Conservation (phyloP, 1,140 invertebrate species). For the Whitmania pigra region DNA sequence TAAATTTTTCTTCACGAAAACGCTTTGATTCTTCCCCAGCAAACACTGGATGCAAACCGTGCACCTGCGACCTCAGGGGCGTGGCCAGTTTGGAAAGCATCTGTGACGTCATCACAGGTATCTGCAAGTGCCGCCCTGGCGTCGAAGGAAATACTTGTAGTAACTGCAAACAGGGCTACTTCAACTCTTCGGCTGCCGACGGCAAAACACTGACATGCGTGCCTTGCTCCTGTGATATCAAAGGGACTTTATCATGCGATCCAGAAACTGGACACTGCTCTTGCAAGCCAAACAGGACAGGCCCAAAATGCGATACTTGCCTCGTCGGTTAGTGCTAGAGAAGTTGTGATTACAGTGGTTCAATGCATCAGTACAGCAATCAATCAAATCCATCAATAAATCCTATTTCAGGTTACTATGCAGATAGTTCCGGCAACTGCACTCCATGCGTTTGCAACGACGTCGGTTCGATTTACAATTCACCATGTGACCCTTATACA, state of each 20-base stretch:
- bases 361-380: not conserved
- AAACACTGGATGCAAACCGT: constrained; percentile 47
- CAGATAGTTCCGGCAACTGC: constrained; percentile 28
- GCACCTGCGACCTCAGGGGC: constrained; percentile 76
- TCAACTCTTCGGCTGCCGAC: constrained; percentile 45
- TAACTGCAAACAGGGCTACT: constrained; percentile 16
- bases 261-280: constrained; percentile 70
- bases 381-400: no score
- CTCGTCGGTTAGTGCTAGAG: constrained; percentile 58
- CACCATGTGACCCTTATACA: constrained; percentile 48
- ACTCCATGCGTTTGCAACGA: constrained; percentile 69
- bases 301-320: constrained; percentile 83
- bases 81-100: constrained; percentile 64
- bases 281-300: constrained; percentile 78
- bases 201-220: constrained; percentile 51
- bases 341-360: not conserved
- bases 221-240: constrained; percentile 51
- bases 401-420: constrained; percentile 64
- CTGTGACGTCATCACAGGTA: constrained; percentile 72
- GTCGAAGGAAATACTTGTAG: constrained; percentile 51
- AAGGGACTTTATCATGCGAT: constrained; percentile 53
- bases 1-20: constrained; percentile 22
- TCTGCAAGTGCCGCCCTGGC: constrained; percentile 61
- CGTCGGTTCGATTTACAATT: constrained; percentile 55
- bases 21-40: not conserved